These are phyloP conservation scores for Chaunax sp. DNA, from an alignment of 2,797 vertebrate genomes.

Conservation along the genomic window DNA sequence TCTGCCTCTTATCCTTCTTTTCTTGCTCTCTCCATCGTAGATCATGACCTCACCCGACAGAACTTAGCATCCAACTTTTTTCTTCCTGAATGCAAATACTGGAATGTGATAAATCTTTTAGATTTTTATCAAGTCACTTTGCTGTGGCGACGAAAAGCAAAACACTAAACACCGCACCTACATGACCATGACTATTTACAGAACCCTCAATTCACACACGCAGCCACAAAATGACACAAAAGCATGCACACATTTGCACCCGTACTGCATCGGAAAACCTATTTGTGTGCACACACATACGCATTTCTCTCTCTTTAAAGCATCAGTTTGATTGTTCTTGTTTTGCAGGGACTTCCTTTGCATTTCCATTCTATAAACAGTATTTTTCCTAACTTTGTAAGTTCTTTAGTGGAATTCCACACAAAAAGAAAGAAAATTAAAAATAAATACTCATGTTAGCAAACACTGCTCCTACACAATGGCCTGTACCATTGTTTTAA, in stretches of 20 bases:
- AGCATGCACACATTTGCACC: conserved; percentile 31
- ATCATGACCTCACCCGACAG: conserved; percentile 82
- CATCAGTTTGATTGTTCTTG: conserved; percentile 71
- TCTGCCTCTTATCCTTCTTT: conserved; percentile 73
- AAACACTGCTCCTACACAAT: conserved; percentile 33
- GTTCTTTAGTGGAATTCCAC: conserved; percentile 75
- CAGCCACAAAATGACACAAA: conserved; percentile 53
- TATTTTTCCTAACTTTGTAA: conserved; percentile 83
- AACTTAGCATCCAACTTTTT: conserved; percentile 71
- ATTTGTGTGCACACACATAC: conserved; percentile 33
- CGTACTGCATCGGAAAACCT: not conserved
- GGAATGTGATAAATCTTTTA: conserved; percentile 86
- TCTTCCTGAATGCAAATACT: conserved; percentile 87
- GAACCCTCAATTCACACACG: conserved; percentile 57
- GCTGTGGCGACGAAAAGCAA: conserved; percentile 85
- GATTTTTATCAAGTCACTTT: conserved; percentile 87
- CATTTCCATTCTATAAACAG: conserved; percentile 81
- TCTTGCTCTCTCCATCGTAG: conserved; percentile 69
- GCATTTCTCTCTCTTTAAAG: conserved; percentile 59
- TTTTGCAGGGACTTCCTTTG: conserved; percentile 82
- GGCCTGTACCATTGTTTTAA: conserved; percentile 38
- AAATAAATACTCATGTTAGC: conserved; percentile 71
- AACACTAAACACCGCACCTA: conserved; percentile 85
- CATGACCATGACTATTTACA: conserved; percentile 83
- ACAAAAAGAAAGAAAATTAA: conserved; percentile 69